Base-by-base conservation (phyloP, 2,797 vertebrate genomes). In the Pogonophryne albipinna region DNA sequence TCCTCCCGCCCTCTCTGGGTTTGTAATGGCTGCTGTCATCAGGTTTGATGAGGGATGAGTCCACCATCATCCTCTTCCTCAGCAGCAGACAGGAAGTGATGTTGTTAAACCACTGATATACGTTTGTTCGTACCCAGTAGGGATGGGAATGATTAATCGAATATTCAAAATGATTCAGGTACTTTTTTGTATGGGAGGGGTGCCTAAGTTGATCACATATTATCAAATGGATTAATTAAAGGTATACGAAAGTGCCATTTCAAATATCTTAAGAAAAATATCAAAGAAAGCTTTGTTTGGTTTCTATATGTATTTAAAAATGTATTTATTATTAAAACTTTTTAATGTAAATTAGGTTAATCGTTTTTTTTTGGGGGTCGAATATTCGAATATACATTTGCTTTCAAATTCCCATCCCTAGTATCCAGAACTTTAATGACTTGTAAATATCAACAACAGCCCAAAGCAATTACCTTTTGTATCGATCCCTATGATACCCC, bases 1-100 rank as follows among this genome's bases (percentile, higher is more conserved):
- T 61, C 77, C 77, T 69, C 79, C 11, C 53, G 10, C 58, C 51
- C 27, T 82, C 74, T 76, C 74, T 3, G 63, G 68, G 58, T 77
- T 67, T 57, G 67, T 85, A 88, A 86, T 85, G 86, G 77, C 74
- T 86, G 20, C 86, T 83, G 88, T 91, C 87, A 87, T 82, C 66
- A 52, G 52, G 87, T 61, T 75, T 73, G 84, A 79, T 76, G 85
- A 84, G 76, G 71, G 65, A 78, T 38, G 0, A 44, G 52, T 69
- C 69, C 44, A 16, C 38, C 60, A 19, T 49, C 62, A 73, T 66
- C 73, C 65, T 49, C 9, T 60, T 47, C 42, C 66, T 70, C 14
- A 53, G 65, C 65, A 27, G n/a, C 70, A 51, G 6, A 70, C 71
- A 59, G 53, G 23, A 60, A 34, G n/a, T 27, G 15, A 7, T 66